Base-by-base conservation (phyloP, 2,113 vertebrate genomes). In the Phoenicopterus ruber region DNA sequence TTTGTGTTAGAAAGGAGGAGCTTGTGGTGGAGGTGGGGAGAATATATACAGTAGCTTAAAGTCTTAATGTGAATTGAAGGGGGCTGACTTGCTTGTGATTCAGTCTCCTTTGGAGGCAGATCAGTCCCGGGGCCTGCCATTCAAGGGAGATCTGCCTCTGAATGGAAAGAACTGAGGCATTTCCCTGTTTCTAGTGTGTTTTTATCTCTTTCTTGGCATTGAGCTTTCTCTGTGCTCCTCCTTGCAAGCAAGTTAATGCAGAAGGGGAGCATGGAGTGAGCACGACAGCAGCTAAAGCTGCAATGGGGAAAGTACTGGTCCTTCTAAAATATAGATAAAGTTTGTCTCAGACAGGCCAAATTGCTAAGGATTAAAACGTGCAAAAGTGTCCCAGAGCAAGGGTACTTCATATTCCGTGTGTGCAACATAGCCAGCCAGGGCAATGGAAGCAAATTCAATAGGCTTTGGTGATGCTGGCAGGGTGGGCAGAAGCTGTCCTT, bases 91-190 rank as follows among this genome's bases (percentile, higher is more conserved):
- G 78, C 71, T 84, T 95, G 74, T 47, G 85, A 90, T 86, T 91
- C 85, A 77, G 65, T 58, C 58, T 90, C 17, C 38, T 95, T 65
- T 91, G 54, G 91, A 71, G 79, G 31, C 67, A 65, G 62, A 52
- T 74, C 91, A 42, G 65, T 93, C 71, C 81, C 84, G 46, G 94
- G 80, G 88, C 49, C 80, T 97, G 77, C 88, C 49, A 79, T 95
- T 96, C 95, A 96, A 52, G 42, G 82, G 82, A 84, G 69, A 82
- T 95, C 87, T 93, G 86, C 88, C 83, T 95, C 86, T 97, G 95
- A 95, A 94, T 94, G 73, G 71, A 62, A 86, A 84, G 38, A 46
- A 32, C 50, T 29, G 74, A 74, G 38, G 49, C 69, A 83, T 47
- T 93, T 87, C 46, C 52, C 57, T 65, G 9, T 70, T 86, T 94